Conservation (phyloP, 2,888 invertebrate species). For the Drosophila ezoana region DNA sequence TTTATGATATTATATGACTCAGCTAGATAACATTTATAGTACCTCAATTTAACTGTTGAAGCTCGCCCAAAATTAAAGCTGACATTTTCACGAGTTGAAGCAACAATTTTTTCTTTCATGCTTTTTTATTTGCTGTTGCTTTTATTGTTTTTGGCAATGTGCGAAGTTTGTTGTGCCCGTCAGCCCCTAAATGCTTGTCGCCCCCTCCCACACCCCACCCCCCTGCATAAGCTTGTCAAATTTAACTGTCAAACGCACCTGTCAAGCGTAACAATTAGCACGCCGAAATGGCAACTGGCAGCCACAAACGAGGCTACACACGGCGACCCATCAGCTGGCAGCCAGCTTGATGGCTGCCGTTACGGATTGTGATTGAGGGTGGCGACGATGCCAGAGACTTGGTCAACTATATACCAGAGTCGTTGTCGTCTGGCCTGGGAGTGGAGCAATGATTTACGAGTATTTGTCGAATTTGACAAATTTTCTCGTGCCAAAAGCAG, state of each 20-base stretch:
- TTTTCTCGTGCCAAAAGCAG: conserved; percentile 35
- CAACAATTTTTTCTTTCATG: conserved; percentile 7
- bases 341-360: conserved; percentile 8
- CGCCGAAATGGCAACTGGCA: conserved; percentile 59
- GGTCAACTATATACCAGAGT: conserved; percentile 1
- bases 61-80: conserved; percentile 3
- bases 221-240: conserved; percentile 74
- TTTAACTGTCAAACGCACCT: conserved; percentile 79
- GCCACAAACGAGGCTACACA: conserved; percentile 43
- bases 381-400: conserved; percentile 26
- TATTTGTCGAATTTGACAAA: conserved; percentile 74
- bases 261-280: conserved; percentile 78
- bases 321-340: conserved; percentile 4
- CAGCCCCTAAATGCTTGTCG: conserved; percentile 14
- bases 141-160: conserved; percentile 21
- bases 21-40: too few relatives aligned
- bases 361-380: conserved; percentile 6
- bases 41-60: neutral
- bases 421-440: conserved; percentile 7
- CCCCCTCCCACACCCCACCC: too few relatives aligned
- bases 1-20: too few relatives aligned
- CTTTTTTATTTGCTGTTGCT: conserved; percentile 1
- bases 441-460: conserved; percentile 70
- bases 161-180: conserved; percentile 10
- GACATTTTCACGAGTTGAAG: conserved; percentile 7